Conservation (phyloP, 2,888 invertebrate species). For the Drosophila testacea region DNA sequence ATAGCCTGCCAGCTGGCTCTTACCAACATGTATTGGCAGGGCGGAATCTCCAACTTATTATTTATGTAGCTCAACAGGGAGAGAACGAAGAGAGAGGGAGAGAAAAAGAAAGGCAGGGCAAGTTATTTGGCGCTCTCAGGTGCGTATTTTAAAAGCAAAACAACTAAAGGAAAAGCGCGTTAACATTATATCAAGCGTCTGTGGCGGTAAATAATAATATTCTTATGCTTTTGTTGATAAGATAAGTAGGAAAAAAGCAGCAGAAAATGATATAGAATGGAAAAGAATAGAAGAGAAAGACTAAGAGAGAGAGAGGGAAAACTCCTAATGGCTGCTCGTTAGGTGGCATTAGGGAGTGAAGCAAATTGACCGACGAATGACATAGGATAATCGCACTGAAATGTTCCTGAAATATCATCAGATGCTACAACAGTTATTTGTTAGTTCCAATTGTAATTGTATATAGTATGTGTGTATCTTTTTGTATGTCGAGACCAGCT, state of each 20-base stretch:
- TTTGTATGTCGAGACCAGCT: neutral
- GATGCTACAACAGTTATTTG: slow-evolving; percentile 28
- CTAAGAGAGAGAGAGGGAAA: neutral
- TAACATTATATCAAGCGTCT: slow-evolving; percentile 38
- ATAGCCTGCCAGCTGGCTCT: slow-evolving; percentile 38
- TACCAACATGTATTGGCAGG: neutral
- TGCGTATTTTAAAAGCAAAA: slow-evolving; percentile 58
- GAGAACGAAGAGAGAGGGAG: neutral
- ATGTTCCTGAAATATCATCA: slow-evolving; percentile 25
- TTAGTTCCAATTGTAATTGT: slow-evolving; percentile 10
- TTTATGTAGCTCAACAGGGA: slow-evolving; percentile 59
- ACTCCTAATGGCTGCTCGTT: slow-evolving; percentile 67
- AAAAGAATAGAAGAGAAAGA: neutral
- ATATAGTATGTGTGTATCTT: slow-evolving; percentile 1
- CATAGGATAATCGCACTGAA: slow-evolving; percentile 42
- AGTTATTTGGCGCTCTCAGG: slow-evolving; percentile 46
- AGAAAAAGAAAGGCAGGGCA: neutral
- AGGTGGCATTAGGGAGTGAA: slow-evolving; percentile 52
- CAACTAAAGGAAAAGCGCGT: slow-evolving; percentile 29
- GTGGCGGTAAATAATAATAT: slow-evolving; percentile 45
- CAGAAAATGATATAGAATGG: neutral
- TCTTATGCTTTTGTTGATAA: slow-evolving; percentile 19
- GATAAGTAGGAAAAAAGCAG: neutral
- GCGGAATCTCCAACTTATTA: slow-evolving; percentile 50
- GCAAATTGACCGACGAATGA: slow-evolving; percentile 50